Percentiles rank a stretch among this genome's conserved stretches.
Evolutionary conservation across 1,140 invertebrate species (phyloP).

Genomic region (Rhagoletis zephyria): DNA sequence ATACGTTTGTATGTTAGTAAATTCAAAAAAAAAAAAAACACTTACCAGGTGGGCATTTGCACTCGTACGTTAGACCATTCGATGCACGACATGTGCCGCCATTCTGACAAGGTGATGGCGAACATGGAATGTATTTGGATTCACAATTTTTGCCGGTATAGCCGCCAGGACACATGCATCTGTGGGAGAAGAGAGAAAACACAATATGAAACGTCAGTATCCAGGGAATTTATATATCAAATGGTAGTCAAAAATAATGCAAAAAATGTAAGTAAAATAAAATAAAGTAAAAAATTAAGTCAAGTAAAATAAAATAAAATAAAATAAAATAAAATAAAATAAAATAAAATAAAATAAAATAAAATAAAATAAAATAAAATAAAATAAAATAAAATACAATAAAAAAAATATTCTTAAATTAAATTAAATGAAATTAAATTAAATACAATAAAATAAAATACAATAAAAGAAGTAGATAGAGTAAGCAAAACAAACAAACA

Average conservation of each 20-base stretch:
- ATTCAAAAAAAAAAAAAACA: conserved; percentile 54
- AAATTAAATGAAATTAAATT: too few species aligned
- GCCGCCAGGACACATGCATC: conserved; percentile 89
- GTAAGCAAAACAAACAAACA: too few species aligned
- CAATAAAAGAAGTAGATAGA: neutral
- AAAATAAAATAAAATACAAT: too few species aligned
- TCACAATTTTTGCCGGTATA: conserved; percentile 93
- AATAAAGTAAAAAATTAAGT: too few species aligned
- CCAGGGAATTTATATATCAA: too few species aligned
- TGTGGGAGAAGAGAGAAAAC: conserved; percentile 74
- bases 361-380: too few species aligned
- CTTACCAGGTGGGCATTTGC: conserved; percentile 89
- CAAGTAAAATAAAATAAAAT: too few species aligned
- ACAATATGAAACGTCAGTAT: neutral
- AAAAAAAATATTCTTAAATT: too few species aligned
- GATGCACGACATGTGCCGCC: conserved; percentile 86
- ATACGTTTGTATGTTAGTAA: neutral
- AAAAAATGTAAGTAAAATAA: too few species aligned
- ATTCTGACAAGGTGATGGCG: conserved; percentile 91
- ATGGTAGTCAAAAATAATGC: too few species aligned
- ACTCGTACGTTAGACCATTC: conserved; percentile 86
- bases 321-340: too few species aligned
- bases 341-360: too few species aligned
- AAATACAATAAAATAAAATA: conserved; percentile 5
- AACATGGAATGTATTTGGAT: conserved; percentile 89